Evolutionary conservation across 2,113 vertebrate genomes (phyloP), one percentile per base, ranked within the genome.

Genomic region (Varanus salvator): DNA sequence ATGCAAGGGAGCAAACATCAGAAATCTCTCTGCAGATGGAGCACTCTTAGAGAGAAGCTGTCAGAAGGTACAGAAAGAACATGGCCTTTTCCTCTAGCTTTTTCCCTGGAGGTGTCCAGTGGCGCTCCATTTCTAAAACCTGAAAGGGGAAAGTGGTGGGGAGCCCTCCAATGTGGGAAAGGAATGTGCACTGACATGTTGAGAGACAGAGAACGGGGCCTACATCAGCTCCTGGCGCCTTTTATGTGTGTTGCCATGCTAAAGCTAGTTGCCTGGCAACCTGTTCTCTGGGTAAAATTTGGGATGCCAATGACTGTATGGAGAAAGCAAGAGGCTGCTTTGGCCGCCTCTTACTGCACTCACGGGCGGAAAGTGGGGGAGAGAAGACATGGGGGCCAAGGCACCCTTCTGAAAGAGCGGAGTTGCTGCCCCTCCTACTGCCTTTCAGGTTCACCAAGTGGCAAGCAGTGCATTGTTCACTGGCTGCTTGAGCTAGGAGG

Each of bases 201-300:
- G 72, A 89, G 72, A 89, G 31, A 66, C 9, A 48, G 72, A 89
- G 72, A 72, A 66, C 84, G 88, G 82, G 88, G 82, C 81, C 72
- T 21, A 0, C 57, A 68, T 72, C 86, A 48, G 48, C 80, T 92
- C 91, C 57, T 64, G 34, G 52, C 87, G 0, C 86, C 91, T 91
- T 64, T 93, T 96, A 91, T 86, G 95, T 82, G 87, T 93, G 94
- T 96, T 89, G 91, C 95, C 95, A 95, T 94, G 96, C 91, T 95
- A 96, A 76, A 96, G 48, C 93, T 75, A 87, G 97, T 97, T 97
- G 97, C 97, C 93, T 97, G 96, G 97, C 96, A 97, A 97, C 97
- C 88, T 96, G 92, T 94, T 96, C 95, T 94, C 93, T 92, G 94
- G 94, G 93, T 93, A 95, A 94, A 94, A 95, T 95, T 95, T 96